Evolutionary conservation across 2,888 invertebrate species (phyloP).

Genomic region (Orchesella flavescens): DNA sequence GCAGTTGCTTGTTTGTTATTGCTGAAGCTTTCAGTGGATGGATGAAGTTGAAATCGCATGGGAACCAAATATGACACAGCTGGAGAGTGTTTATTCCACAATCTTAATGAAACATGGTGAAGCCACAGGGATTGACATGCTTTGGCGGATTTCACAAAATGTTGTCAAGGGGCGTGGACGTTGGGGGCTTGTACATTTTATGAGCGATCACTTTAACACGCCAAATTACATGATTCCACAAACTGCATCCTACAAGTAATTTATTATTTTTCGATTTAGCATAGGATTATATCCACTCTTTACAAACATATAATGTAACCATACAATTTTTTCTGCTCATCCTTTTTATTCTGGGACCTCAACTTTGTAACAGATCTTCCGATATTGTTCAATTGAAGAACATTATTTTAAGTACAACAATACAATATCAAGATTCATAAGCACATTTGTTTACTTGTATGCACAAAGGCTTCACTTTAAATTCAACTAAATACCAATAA

Average conservation of each 20-base stretch:
- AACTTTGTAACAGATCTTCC: no score
- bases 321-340: no score
- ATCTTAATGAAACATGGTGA: slow-evolving; percentile 58
- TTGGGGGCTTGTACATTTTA: slow-evolving; percentile 28
- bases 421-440: neutral
- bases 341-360: no score
- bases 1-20: slow-evolving; percentile 8
- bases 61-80: slow-evolving; percentile 62
- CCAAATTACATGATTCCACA: slow-evolving; percentile 15
- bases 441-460: neutral
- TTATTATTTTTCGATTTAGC: slow-evolving; percentile 3
- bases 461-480: neutral
- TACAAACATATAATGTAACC: no score
- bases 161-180: slow-evolving; percentile 49
- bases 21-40: slow-evolving; percentile 11
- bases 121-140: slow-evolving; percentile 56
- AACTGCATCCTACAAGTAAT: slow-evolving; percentile 10
- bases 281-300: neutral
- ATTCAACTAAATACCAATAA: slow-evolving; percentile 1
- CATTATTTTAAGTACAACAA: neutral
- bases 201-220: slow-evolving; percentile 32
- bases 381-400: no score
- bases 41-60: slow-evolving; percentile 60
- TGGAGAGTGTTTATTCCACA: slow-evolving; percentile 59
- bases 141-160: slow-evolving; percentile 54